Conservation (phyloP, 2,113 vertebrate species). For the Esox niger region DNA sequence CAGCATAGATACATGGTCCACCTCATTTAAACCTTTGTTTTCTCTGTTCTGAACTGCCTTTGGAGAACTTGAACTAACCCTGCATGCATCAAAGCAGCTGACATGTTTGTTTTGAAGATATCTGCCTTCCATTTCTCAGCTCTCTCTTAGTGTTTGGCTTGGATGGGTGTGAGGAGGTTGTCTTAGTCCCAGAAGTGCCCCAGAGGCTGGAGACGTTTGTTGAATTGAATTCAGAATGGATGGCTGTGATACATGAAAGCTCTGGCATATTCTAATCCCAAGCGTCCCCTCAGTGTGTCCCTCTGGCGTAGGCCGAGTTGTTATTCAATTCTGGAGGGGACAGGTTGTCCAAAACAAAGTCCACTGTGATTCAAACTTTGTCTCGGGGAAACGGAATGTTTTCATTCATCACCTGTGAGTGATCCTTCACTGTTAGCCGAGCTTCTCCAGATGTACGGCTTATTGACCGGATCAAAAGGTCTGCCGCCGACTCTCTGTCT, state of each 20-base stretch:
- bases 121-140: constrained; percentile 22
- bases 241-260: background rate
- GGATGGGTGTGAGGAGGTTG: background rate
- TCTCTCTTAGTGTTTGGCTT: constrained; percentile 3
- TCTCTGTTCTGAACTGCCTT: constrained; percentile 32
- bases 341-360: background rate
- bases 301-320: background rate
- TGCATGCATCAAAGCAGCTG: constrained; percentile 34
- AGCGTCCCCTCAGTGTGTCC: background rate
- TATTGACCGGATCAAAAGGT: background rate
- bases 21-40: no score
- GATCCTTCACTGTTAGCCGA: constrained; percentile 4
- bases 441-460: background rate
- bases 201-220: constrained; percentile 5
- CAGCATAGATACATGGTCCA: background rate
- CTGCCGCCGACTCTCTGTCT: constrained; percentile 3
- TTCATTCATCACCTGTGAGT: constrained; percentile 29
- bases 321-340: constrained; percentile 11
- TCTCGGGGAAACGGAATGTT: constrained; percentile 2
- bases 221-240: constrained; percentile 27
- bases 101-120: constrained; percentile 42
- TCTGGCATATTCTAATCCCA: background rate
- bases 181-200: background rate
- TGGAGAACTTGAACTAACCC: constrained; percentile 51
- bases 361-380: constrained; percentile 12